Evolutionary conservation across 2,113 vertebrate genomes (phyloP).

Genomic region (Oreochromis aureus): DNA sequence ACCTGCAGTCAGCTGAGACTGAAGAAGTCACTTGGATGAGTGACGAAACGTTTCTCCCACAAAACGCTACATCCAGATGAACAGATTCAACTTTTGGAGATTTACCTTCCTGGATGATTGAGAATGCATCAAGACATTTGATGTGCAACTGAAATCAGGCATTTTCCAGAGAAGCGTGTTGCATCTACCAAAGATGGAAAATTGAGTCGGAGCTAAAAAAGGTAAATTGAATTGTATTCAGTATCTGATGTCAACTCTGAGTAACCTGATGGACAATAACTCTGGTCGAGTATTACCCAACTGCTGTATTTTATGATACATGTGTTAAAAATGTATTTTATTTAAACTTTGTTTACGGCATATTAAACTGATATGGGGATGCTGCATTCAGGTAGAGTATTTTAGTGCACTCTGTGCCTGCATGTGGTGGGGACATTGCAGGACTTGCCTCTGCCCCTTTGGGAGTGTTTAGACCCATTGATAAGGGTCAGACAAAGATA

Average conservation of each 20-base stretch:
- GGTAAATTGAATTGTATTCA: not conserved
- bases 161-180: not conserved
- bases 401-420: not conserved
- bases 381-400: not conserved
- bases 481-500: not conserved
- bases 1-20: too few species aligned
- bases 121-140: too few species aligned
- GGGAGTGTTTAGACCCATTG: not conserved
- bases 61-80: too few species aligned
- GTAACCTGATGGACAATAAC: not conserved
- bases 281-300: not conserved
- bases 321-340: not conserved
- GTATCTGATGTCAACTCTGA: not conserved
- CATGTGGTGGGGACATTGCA: not conserved
- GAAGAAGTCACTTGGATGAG: too few species aligned
- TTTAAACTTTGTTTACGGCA: not conserved
- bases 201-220: accelerated
- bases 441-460: not conserved
- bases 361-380: not conserved
- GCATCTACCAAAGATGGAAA: not conserved
- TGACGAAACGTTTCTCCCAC: too few species aligned
- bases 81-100: too few species aligned
- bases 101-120: too few species aligned
- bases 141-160: not conserved
- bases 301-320: not conserved